Evolutionary conservation across 2,113 vertebrate species (phyloP), one percentile per base, ranked within the genome.

Genomic region (Patagioenas fasciata): DNA sequence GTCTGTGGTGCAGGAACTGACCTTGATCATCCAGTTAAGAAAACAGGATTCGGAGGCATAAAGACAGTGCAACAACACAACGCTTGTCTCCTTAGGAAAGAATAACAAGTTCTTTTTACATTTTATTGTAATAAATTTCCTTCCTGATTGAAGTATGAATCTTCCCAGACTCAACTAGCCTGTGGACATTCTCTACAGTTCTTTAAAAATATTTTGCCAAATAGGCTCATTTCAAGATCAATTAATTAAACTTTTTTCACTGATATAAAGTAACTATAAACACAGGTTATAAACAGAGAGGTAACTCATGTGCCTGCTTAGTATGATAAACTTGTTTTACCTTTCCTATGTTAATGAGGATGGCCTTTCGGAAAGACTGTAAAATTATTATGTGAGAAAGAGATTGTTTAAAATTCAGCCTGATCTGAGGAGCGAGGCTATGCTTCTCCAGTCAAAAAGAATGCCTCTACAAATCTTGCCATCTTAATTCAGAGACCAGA

Each of bases 401-500:
- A 90, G 75, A 62, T 85, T 83, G 85, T 82, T 96, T 88, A 91
- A 94, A 94, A 84, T 71, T 92, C 92, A 86, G 29, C 25, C 14
- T 32, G 65, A 87, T 86, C 72, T 86, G 40, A 80, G 82, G 80
- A 93, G 69, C 9, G 72, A 44, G 61, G 61, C 50, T 79, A 1
- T 62, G 61, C 40, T 87, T 72, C 61, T 86, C 53, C 53, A 91
- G 66, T 69, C 91, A 57, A 90, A 93, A 70, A 5, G 50, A 65
- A 66, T 89, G 78, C 67, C 83, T 18, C 44, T 86, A 70, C 83
- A 85, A 87, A 94, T 96, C 91, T 95, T 88, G 36, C 91, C 85
- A 94, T 96, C 96, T 96, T 95, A 94, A 94, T 95, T 96, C 80
- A 79, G 77, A 86, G 72, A 53, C 91, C 90, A 94, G 86, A 94